Percentiles rank a stretch among this genome's conserved stretches.
phyloP scores from a whole-genome alignment of 2,888 invertebrate genomes.

The Linyphia triangularis region DNA sequence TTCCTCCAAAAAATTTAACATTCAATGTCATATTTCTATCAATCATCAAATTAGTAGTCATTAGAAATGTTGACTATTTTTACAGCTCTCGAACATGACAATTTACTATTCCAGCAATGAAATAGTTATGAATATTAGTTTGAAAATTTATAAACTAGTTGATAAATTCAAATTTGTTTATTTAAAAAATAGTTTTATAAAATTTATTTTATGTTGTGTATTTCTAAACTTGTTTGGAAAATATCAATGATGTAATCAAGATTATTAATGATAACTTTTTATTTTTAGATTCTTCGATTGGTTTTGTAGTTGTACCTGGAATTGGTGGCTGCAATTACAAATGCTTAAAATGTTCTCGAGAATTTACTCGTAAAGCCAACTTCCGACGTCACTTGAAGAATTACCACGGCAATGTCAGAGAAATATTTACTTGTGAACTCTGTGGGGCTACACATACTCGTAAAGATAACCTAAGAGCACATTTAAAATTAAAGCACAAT shows the following conservation, averaged over 20 bases:
- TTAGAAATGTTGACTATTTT: too few species aligned
- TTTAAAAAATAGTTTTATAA: background rate
- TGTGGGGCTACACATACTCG: background rate
- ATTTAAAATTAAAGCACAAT: conserved; percentile 3
- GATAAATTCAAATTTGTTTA: background rate
- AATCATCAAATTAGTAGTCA: too few species aligned
- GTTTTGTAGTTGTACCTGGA: too few species aligned
- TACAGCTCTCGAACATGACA: too few species aligned
- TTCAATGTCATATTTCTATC: too few species aligned
- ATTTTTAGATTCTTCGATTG: background rate
- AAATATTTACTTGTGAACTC: background rate
- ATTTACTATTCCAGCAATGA: too few species aligned
- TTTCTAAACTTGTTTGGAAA: too few species aligned
- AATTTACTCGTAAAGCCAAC: conserved; percentile 2
- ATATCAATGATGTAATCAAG: background rate
- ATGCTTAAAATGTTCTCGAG: background rate
- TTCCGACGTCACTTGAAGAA: conserved; percentile 3
- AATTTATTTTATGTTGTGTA: background rate
- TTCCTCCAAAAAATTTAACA: too few species aligned
- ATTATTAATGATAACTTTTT: background rate
- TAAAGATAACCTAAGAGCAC: background rate
- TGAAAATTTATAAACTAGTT: background rate
- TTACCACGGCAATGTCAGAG: background rate
- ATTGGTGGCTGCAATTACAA: background rate
- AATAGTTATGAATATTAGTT: too few species aligned